Evolutionary conservation across 2,113 vertebrate species (phyloP).

Genomic region (Brachypteracias leptosomus): DNA sequence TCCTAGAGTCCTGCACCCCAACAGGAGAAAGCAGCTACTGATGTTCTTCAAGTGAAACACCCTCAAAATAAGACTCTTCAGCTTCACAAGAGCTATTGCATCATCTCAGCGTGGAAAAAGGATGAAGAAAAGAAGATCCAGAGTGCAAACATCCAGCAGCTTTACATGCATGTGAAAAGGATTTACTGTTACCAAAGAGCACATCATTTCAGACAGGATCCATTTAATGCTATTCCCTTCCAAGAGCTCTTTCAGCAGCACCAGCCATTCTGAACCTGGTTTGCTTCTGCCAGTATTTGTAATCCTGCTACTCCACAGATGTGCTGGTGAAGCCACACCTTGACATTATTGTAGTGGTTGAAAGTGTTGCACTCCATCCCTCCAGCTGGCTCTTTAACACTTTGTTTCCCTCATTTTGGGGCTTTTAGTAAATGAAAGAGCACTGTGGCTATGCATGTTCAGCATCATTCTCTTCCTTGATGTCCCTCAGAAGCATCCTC

Average conservation of each 20-base stretch:
- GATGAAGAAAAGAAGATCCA: not conserved
- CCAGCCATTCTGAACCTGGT: not conserved
- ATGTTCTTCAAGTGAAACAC: not conserved
- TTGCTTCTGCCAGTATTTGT: not conserved
- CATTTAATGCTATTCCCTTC: not conserved
- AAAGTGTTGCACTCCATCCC: not conserved
- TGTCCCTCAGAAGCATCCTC: not conserved
- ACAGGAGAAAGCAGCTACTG: not conserved
- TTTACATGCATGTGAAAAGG: not conserved
- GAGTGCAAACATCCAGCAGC: not conserved
- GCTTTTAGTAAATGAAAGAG: not conserved
- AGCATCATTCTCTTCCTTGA: not conserved
- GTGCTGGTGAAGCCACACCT: not conserved
- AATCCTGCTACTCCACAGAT: not conserved
- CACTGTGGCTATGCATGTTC: accelerated
- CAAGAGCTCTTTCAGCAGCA: not conserved
- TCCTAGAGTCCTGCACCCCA: not conserved
- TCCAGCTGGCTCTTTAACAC: not conserved
- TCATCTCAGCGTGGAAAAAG: not conserved
- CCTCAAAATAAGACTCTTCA: not conserved
- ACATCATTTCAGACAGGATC: not conserved
- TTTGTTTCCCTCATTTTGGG: not conserved
- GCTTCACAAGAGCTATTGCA: not conserved
- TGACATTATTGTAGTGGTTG: not conserved
- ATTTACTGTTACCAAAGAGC: not conserved